A percentile compares a stretch with the other conserved stretches of the same genome.
Evolutionary conservation across 2,113 vertebrate species (phyloP).

Genomic region (Nothoprocta pentlandii): DNA sequence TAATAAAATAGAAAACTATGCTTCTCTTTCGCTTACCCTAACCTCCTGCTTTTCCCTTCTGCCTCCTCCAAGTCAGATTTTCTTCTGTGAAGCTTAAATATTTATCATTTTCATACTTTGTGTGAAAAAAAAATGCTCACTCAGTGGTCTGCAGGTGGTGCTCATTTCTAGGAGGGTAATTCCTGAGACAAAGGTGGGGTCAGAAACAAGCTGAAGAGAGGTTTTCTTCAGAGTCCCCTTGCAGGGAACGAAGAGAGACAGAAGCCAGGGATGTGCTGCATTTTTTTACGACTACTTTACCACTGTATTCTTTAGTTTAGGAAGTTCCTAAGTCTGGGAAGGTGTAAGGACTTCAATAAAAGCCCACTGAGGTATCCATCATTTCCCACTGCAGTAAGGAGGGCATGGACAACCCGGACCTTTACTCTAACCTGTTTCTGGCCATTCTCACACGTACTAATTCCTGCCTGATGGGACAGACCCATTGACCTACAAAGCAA

Average conservation of each 20-base stretch:
- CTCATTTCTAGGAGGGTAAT: background rate
- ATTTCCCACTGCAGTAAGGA: background rate
- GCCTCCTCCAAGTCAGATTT: background rate
- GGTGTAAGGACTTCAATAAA: background rate
- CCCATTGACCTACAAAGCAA: background rate
- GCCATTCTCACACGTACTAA: rapidly evolving
- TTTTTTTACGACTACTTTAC: too few species aligned
- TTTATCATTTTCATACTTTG: background rate
- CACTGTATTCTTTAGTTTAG: background rate
- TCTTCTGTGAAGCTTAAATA: background rate
- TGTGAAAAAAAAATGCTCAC: background rate
- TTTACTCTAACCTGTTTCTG: background rate
- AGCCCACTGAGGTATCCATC: background rate
- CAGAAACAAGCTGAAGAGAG: background rate
- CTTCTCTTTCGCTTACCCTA: background rate
- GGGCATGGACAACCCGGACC: background rate
- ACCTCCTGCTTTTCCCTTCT: background rate
- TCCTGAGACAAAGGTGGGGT: background rate
- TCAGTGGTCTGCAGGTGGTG: background rate
- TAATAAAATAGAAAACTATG: background rate
- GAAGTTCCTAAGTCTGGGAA: background rate
- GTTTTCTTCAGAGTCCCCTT: background rate
- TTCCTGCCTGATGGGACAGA: background rate
- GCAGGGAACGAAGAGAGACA: background rate
- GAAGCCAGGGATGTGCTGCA: background rate